phyloP scores from a whole-genome alignment of 2,797 vertebrate genomes.

The Ceyx erithaca region DNA sequence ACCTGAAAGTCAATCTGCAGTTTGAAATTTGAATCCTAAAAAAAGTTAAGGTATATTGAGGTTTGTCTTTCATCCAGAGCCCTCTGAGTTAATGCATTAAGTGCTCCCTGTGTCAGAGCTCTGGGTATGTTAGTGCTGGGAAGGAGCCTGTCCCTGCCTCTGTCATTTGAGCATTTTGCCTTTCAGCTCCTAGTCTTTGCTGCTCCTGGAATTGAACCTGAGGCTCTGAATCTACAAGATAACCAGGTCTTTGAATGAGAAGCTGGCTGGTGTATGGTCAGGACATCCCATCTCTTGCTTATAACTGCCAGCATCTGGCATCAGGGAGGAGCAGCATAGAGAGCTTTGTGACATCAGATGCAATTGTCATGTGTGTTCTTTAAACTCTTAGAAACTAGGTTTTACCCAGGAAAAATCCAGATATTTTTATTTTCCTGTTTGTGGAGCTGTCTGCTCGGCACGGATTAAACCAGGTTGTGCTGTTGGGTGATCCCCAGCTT shows the following conservation, averaged over 20 bases:
- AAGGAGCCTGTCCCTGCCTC: neutral
- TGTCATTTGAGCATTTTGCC: neutral
- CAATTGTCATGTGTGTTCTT: neutral
- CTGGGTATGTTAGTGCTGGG: neutral
- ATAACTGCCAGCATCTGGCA: neutral
- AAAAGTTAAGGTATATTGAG: neutral
- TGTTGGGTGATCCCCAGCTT: neutral
- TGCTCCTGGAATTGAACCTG: neutral
- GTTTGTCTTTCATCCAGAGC: neutral
- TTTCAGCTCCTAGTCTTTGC: neutral
- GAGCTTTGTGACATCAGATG: neutral
- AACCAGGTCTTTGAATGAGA: neutral
- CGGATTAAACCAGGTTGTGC: neutral
- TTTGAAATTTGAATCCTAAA: neutral
- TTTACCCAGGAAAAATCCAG: neutral
- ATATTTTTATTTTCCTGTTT: neutral
- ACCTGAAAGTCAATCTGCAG: neutral
- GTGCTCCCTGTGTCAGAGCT: neutral
- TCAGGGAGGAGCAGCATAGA: neutral
- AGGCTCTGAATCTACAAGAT: neutral
- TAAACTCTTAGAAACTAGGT: neutral
- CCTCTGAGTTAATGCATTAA: neutral
- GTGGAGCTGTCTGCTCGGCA: accelerated
- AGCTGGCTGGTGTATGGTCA: neutral
- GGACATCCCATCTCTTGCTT: neutral